Base-by-base conservation (phyloP, 1,140 invertebrate genomes). In the Stegodyphus mimosarum region DNA sequence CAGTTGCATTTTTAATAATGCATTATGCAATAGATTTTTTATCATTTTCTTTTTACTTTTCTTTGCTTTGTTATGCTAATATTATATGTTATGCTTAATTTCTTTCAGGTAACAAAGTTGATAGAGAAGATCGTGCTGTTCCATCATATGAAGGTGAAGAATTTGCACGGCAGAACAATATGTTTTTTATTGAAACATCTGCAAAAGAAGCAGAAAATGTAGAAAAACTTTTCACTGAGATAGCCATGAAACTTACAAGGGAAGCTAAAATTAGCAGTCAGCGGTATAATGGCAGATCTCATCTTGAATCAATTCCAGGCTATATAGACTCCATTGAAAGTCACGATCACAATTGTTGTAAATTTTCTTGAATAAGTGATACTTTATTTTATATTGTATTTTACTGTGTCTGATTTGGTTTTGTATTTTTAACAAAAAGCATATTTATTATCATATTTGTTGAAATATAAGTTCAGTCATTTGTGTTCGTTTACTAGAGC, bases 171-270 rank as follows among this genome's bases (percentile, higher is more conserved):
- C 93, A 95, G 88, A 96, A 98, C 90, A 95, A 96, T 88, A 99
- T 99, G 97, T 97, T 97, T 91, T 98, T 99, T 91, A 94, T 99
- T 90, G 98, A 99, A 92, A 99, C 98, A 49, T 99, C 97, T 52
- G 98, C 98, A 13, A 99, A 99, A 92, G 97, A 99, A 91, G 96
- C 97, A 52, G 96, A 98, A 88, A 99, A 99, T 92, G 98, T 99
- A 51, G 98, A 99, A 91, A 94, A 96, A 91, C 92, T 99, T 76
- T 99, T 99, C 91, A 95, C 96, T 93, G 96, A 98, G 91, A 98
- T 99, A 89, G 97, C 97, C 7, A 87, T 87, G 64, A 88, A 88
- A 84, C 80, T 91, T 48, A 90, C 90, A 10, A n/a, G 51, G 15
- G 87, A 88, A 70, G 88, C 89, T 18, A 86, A 77, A 52, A 11